Base-by-base conservation (phyloP, 2,797 vertebrate genomes). In the Orientallactaga sibirica region DNA sequence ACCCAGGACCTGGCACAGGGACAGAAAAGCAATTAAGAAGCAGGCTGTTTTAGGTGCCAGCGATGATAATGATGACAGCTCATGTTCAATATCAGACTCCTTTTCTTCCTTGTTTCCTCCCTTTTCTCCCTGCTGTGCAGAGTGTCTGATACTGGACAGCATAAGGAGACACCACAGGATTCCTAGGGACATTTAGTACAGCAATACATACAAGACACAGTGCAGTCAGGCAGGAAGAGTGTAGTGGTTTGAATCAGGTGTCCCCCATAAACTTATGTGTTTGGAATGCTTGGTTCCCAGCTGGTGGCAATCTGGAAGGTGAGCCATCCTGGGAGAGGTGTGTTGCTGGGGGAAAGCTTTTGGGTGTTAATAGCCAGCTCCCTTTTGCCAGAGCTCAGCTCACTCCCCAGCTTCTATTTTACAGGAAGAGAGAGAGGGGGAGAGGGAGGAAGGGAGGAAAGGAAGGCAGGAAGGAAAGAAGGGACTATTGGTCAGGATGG, bases 11-110 rank as follows among this genome's bases (percentile, higher is more conserved):
- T 61, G 68, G 52, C 66, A 25, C 41, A 81, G 29, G 5, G 10
- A 76, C 19, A 89, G 64, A 90, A 77, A 96, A 74, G 33, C 67
- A 64, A 8, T n/a, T 41, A 67, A 58, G 41, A 75, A 82, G 24
- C 52, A 82, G 24, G 29, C 7, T 68, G 19, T 19, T 79, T 5
- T 8, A 58, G 68, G 29, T 33, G 20, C 16, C 68, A 79, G 15
- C 24, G 79, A n/a, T 20, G 25, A 84, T 11, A 55, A 62, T 14
- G 5, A 14, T 14, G 22, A 12, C 1, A 86, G 37, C 11, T 27
- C 5, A 7, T 14, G 2, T 12, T 73, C 33, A 58, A 41, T 10
- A 14, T 0, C 52, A 27, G 4, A 43, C n/a, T 75, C 81, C 81
- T 52, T 61, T 70, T 22, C 29, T 55, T 73, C 58, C 7, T 0